Conservation (phyloP, 2,113 vertebrate species). For the Eublepharis macularius region DNA sequence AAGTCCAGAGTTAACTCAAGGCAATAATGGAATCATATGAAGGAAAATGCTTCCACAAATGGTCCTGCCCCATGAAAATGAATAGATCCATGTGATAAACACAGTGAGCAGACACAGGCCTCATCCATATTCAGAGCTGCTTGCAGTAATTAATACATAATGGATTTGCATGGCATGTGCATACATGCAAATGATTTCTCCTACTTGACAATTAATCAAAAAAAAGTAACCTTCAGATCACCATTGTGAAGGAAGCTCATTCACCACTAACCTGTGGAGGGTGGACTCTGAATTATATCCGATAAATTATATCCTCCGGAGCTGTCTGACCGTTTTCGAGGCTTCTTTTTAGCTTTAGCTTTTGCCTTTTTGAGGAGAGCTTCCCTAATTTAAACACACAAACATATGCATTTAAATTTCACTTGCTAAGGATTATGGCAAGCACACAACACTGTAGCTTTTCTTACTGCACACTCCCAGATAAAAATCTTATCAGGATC, state of each 20-base stretch:
- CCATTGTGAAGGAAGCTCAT: background rate
- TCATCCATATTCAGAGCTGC: background rate
- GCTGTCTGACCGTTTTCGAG: constrained; percentile 90
- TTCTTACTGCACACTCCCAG: background rate
- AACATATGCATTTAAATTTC: constrained; percentile 1
- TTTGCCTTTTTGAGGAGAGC: constrained; percentile 88
- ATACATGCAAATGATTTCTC: background rate
- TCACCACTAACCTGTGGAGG: constrained; percentile 81
- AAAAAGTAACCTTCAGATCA: background rate
- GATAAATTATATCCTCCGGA: constrained; percentile 97
- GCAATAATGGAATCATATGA: background rate
- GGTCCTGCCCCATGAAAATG: background rate
- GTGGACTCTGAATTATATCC: constrained; percentile 90
- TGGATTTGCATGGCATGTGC: background rate
- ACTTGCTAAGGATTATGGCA: background rate
- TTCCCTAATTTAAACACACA: constrained; percentile 77
- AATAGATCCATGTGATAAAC: background rate
- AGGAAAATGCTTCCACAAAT: background rate
- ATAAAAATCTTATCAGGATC: background rate
- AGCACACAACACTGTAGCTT: background rate
- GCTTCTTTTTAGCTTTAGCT: constrained; percentile 93
- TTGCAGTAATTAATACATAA: background rate
- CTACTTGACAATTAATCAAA: background rate
- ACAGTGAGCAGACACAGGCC: background rate
- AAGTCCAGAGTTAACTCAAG: background rate